These are phyloP conservation scores for Datnioides undecimradiatus DNA, from an alignment of 2,113 vertebrate genomes.

Conservation along the genomic window DNA sequence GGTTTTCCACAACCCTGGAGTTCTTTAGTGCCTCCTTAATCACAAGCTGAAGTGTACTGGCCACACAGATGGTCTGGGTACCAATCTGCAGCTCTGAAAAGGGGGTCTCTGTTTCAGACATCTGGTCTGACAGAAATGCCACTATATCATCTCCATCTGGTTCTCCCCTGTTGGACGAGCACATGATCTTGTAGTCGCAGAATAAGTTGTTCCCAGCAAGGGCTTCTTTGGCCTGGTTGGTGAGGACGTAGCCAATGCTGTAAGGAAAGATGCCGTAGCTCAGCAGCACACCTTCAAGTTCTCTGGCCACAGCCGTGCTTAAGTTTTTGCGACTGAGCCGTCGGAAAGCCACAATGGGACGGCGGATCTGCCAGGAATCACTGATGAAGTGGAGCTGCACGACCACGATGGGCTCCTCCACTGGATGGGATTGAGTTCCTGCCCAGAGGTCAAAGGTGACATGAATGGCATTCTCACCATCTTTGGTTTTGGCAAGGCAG, in stretches of 20 bases:
- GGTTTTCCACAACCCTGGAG: conserved; percentile 81
- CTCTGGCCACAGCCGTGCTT: conserved; percentile 54
- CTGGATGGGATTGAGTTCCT: conserved; percentile 41
- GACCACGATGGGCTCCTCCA: conserved; percentile 68
- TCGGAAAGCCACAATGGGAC: conserved; percentile 81
- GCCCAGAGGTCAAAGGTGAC: conserved; percentile 83
- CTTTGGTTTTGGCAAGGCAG: conserved; percentile 60
- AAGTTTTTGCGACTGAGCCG: conserved; percentile 72
- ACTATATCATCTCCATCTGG: conserved; percentile 78
- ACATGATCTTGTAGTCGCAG: conserved; percentile 83
- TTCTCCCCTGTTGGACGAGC: conserved; percentile 73
- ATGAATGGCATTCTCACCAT: conserved; percentile 69
- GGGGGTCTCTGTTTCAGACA: conserved; percentile 46
- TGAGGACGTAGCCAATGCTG: conserved; percentile 81
- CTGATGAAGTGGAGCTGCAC: conserved; percentile 84
- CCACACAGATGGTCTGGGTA: conserved; percentile 69
- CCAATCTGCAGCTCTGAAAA: conserved; percentile 79
- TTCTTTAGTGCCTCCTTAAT: conserved; percentile 83
- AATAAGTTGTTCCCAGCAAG: conserved; percentile 78
- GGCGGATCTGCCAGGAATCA: conserved; percentile 79
- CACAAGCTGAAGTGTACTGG: conserved; percentile 74
- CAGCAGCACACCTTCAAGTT: conserved; percentile 82
- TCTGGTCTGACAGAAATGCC: conserved; percentile 74
- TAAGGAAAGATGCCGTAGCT: conserved; percentile 83
- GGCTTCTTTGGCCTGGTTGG: conserved; percentile 79